Evolutionary conservation across 2,113 vertebrate genomes (phyloP), one percentile per base, ranked within the genome.

Genomic region (Machaerirhynchus nigripectus): DNA sequence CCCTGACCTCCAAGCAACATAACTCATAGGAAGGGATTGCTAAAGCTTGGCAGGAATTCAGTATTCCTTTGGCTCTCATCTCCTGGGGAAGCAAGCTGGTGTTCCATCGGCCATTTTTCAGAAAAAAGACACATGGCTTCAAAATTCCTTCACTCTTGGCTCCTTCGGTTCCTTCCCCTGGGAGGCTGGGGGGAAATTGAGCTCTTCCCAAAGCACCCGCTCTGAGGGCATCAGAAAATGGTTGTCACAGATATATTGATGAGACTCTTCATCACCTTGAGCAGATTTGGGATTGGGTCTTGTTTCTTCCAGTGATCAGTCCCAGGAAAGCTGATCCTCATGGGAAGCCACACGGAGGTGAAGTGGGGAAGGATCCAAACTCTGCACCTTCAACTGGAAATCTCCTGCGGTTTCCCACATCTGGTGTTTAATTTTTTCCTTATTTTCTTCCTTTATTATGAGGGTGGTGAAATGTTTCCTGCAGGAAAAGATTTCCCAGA

Each of bases 11-110:
- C 7, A 44, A 74, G 35, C 30, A 44, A 22, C 35, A 27, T 49
- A 84, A 90, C 39, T 96, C 83, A 67, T 1, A 17, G 71, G 55
- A 75, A 71, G 47, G 10, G 24, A 57, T 77, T 86, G 55, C 82
- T 68, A 46, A 88, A 87, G 52, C 55, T 88, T 94, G 90, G 46
- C 81, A 77, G 82, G 42, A 88, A 15, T 17, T 63, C 64, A 24
- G 15, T 16, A 39, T 79, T 89, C 81, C 50, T 94, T 69, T 96
- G 91, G 87, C 63, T 67, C 37, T 42, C 3, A 0, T 44, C 23
- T 83, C 69, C 50, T 77, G 50, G 33, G 78, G 87, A 87, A 87
- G 67, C 46, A 87, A 77, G 37, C 1, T 69, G 65, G 39, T 85
- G 50, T 64, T 85, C 84, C 55, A 47, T 7, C 24, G 83, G 59